Evolutionary conservation across 2,888 invertebrate species (phyloP), one percentile per base, ranked within the genome.

Genomic region (Pseudococcus longispinus): DNA sequence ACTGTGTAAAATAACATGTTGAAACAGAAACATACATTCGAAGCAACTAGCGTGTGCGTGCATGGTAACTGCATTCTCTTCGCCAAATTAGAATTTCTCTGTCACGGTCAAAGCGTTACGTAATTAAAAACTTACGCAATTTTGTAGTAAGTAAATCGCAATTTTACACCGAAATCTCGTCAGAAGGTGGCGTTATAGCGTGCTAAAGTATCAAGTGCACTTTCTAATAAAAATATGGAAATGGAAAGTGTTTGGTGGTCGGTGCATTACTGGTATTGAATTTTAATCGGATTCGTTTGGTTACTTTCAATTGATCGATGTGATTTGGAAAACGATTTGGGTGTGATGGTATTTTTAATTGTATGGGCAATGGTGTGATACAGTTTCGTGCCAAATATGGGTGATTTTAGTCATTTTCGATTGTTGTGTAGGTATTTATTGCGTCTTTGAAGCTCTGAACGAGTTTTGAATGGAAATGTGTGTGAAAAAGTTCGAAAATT

Each of bases 61-160:
- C 77, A 70, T 42, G 42, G 20, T 74, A 74, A 74, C 32, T 80
- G 77, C 77, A 80, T 80, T 42, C 70, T 70, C 70, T 70, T 70
- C 70, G 42, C 77, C 42, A 80, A 80, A 80, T 80, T 42, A 80
- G 42, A 80, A 80, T 80, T 80, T 80, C 77, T 80, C 77, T 80
- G 77, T 80, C 77, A 80, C 77, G 77, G 77, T 42, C 77, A 80
- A 80, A 80, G 77, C 42, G 42, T 80, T 80, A 80, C 42, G 42
- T 80, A 80, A 80, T 70, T 29, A 42, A 29, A 80, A 37, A 80
- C 42, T 80, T 80, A 80, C 20, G 77, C 77, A 80, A 80, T 80
- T 42, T 80, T 29, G 18, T 32, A 60, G 42, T 77, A 29, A 32
- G n/a, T 42, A 80, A 80, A 80, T 80, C 77, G 37, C 42, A 42